A percentile compares a stretch with the other conserved stretches of the same genome.
Conservation (phyloP, 2,888 invertebrate genomes). For the Apeira syringaria region DNA sequence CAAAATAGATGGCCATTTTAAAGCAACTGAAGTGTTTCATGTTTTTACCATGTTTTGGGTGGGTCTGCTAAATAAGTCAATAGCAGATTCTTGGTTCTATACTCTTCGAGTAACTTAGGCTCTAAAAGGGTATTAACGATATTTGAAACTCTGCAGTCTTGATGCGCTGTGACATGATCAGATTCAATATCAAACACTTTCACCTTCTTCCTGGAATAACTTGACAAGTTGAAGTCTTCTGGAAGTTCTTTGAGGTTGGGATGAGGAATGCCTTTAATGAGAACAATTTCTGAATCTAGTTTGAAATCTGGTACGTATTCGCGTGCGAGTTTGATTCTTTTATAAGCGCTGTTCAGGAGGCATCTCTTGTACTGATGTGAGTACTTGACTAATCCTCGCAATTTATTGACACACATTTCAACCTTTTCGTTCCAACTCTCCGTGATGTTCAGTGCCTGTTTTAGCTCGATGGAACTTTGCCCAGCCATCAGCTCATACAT, state of each 20-base stretch:
- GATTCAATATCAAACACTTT: slow-evolving; percentile 36
- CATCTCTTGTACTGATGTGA: slow-evolving; percentile 35
- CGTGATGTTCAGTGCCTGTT: slow-evolving; percentile 18
- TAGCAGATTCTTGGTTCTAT: neutral
- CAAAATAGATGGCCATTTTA: neutral
- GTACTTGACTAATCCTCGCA: slow-evolving; percentile 23
- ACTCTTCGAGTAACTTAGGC: neutral
- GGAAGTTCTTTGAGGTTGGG: slow-evolving; percentile 28
- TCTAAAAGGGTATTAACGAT: neutral
- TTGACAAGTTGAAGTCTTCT: slow-evolving; percentile 41
- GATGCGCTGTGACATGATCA: slow-evolving; percentile 35
- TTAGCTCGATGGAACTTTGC: slow-evolving; percentile 25
- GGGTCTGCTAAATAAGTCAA: neutral
- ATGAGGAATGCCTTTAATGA: slow-evolving; percentile 40
- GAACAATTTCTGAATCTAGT: slow-evolving; percentile 41
- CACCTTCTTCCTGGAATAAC: slow-evolving; percentile 36
- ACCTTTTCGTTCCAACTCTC: slow-evolving; percentile 36
- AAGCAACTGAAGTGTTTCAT: neutral
- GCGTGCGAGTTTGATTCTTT: slow-evolving; percentile 34
- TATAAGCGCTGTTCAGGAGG: slow-evolving; percentile 33
- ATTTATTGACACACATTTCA: slow-evolving; percentile 25
- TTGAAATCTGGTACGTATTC: slow-evolving; percentile 38
- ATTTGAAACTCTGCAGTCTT: slow-evolving; percentile 38
- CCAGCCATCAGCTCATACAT: slow-evolving; percentile 38
- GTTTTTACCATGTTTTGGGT: neutral